Evolutionary conservation across 1,140 invertebrate species (phyloP), one percentile per base, ranked within the genome.

Genomic region (Drosophila sproati): DNA sequence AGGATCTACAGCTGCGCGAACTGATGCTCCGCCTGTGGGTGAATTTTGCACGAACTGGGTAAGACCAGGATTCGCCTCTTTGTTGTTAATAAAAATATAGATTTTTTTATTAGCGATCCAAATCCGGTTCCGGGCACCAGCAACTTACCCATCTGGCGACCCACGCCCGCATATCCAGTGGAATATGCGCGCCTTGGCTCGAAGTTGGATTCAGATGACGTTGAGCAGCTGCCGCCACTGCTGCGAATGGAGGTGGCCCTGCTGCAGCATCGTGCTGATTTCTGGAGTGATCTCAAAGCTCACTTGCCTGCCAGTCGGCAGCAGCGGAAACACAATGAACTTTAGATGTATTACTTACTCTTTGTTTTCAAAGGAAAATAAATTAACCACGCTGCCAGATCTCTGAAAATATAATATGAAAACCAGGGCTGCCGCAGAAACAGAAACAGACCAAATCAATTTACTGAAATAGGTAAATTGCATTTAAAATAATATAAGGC

Each of bases 21-120:
- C 43, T 94, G 12, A 82, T 96, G 73, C 95, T 95, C 0, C 93
- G 91, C n/a, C 68, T 96, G 29, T 96, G 96, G 95, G 93, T 94
- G 0, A 95, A 96, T 91, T 96, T 97, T 80, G 95, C 96, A 0
- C 94, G 93, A 87, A 94, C 93, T 37, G 94, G 95, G 95, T 96
- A 92, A 93, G 93, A 70, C 4, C 6, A 7, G 2, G 2, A 12
- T 8, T 41, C 5, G 5, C 1, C 12, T 5, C 4, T 5, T 28
- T 6, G 10, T n/a, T 7, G n/a, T 12, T 20, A 3, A 5, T 34
- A 41, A 66, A 55, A 28, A 31, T 1, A 63, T 54, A 4, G 0
- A 5, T 3, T 48, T 10, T 43, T 12, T 2, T 3, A 7, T 82
- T 63, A 94, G 94, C 59, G 94, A 94, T 91, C 94, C 94, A 2